A percentile compares a stretch with the other conserved stretches of the same genome.
Evolutionary conservation across 2,797 vertebrate species (phyloP).

Genomic region (Pogoniulus pusillus): DNA sequence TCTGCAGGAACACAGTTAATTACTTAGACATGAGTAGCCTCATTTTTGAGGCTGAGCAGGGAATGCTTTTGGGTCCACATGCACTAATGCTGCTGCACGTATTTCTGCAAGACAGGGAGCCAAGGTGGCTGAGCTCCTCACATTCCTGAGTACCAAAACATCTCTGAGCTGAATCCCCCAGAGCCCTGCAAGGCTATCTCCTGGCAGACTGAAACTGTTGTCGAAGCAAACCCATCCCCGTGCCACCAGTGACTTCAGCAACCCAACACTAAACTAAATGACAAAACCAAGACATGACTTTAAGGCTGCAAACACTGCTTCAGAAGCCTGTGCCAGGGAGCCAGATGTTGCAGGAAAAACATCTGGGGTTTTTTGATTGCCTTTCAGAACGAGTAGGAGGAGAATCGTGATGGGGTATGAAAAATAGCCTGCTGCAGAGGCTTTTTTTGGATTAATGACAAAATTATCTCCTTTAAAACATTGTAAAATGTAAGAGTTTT

Average conservation of each 20-base stretch:
- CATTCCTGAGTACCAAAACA: slow-evolving; percentile 40
- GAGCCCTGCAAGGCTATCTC: background rate
- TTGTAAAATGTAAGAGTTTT: slow-evolving; percentile 21
- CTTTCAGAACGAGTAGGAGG: slow-evolving; percentile 53
- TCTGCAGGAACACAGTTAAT: slow-evolving; percentile 37
- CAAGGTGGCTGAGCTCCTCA: slow-evolving; percentile 53
- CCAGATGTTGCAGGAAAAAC: slow-evolving; percentile 58
- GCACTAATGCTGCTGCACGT: slow-evolving; percentile 32
- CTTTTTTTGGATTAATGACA: slow-evolving; percentile 40
- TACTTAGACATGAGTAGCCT: slow-evolving; percentile 7
- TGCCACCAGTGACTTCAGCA: slow-evolving; percentile 24
- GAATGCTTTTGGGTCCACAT: slow-evolving; percentile 3
- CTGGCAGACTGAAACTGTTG: slow-evolving; percentile 19
- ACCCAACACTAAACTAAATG: slow-evolving; percentile 31
- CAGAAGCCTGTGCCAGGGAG: slow-evolving; percentile 49
- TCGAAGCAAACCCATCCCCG: slow-evolving; percentile 9
- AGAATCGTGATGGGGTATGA: slow-evolving; percentile 63
- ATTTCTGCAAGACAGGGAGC: slow-evolving; percentile 33
- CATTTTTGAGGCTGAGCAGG: slow-evolving; percentile 42
- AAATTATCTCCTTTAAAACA: slow-evolving; percentile 48
- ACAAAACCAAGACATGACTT: slow-evolving; percentile 58
- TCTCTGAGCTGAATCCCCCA: background rate
- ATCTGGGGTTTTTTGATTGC: slow-evolving; percentile 57
- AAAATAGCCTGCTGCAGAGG: slow-evolving; percentile 51
- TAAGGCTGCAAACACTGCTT: slow-evolving; percentile 38